Evolutionary conservation across 2,113 vertebrate species (phyloP).

Genomic region (Dicaeum eximium): DNA sequence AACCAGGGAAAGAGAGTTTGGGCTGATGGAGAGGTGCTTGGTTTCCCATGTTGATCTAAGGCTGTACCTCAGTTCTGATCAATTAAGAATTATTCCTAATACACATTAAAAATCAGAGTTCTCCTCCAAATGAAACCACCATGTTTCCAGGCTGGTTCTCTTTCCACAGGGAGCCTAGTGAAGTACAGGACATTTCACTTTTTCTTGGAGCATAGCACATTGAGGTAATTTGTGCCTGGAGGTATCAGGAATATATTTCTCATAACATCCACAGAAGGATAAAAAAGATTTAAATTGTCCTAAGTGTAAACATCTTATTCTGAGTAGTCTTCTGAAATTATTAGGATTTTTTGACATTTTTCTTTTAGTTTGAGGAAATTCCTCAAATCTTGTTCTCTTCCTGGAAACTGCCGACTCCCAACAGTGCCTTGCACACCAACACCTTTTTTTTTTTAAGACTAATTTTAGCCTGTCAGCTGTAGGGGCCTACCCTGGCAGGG

Average conservation of each 20-base stretch:
- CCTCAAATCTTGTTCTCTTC: neutral
- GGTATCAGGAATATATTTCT: neutral
- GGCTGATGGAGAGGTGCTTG: rapidly evolving
- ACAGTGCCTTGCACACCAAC: rapidly evolving
- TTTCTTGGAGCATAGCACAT: neutral
- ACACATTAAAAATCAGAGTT: neutral
- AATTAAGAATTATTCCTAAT: neutral
- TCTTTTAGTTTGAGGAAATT: neutral
- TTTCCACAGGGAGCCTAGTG: neutral
- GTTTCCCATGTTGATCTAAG: neutral
- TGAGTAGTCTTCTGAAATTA: neutral
- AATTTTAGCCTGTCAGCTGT: neutral
- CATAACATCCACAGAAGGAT: neutral
- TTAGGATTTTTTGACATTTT: neutral
- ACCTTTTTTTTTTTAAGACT: neutral
- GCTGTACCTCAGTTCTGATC: neutral
- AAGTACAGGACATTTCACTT: neutral
- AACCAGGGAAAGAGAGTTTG: neutral
- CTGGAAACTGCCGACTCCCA: neutral
- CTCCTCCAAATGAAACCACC: neutral
- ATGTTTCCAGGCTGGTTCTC: neutral
- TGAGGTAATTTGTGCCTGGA: neutral
- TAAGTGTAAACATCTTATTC: neutral
- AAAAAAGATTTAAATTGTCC: neutral
- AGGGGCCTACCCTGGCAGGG: neutral